Base-by-base conservation (phyloP, 2,888 invertebrate genomes). In the Lucinisca nassula region DNA sequence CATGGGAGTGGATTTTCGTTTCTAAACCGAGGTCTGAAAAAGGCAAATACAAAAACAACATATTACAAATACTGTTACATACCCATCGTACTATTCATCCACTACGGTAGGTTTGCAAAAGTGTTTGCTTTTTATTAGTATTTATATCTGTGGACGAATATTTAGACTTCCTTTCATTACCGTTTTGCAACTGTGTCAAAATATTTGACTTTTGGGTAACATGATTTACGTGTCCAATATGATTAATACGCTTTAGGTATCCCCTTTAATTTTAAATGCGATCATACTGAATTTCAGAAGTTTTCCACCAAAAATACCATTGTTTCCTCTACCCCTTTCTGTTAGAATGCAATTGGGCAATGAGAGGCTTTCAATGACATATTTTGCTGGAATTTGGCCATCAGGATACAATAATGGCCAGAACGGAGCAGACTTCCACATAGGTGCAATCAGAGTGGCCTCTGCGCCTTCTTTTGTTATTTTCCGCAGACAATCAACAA, bases 391-490 rank as follows among this genome's bases (percentile, higher is more conserved):
- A n/a, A 21, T 14, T 3, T 24, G 3, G 17, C 49, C 51, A 12
- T 55, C 38, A 27, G 74, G 70, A 70, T 70, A 82, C 6, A 78
- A 74, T n/a, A 77, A 4, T n/a, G 85, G 78, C 85, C 85, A 85
- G 58, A 32, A 82, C 10, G 72, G 40, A 27, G 85, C 78, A 27
- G 85, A 85, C 30, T 67, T 45, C 79, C 85, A 85, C 30, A 49
- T 74, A 10, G 82, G 82, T 8, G 75, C 61, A n/a, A 85, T 45
- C 24, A 82, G 27, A 3, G 82, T 78, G 49, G 77, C 37, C 14
- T 21, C 32, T 32, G 77, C 72, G 24, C 79, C 77, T 3, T 79
- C 79, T 21, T 51, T 35, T 17, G 35, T 32, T 21, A 74, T 67
- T n/a, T n/a, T n/a, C n/a, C n/a, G n/a, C n/a, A n/a, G n/a, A n/a